These are phyloP conservation scores for Chromobotia macracanthus DNA, from an alignment of 2,797 vertebrate genomes.

Conservation along the genomic window DNA sequence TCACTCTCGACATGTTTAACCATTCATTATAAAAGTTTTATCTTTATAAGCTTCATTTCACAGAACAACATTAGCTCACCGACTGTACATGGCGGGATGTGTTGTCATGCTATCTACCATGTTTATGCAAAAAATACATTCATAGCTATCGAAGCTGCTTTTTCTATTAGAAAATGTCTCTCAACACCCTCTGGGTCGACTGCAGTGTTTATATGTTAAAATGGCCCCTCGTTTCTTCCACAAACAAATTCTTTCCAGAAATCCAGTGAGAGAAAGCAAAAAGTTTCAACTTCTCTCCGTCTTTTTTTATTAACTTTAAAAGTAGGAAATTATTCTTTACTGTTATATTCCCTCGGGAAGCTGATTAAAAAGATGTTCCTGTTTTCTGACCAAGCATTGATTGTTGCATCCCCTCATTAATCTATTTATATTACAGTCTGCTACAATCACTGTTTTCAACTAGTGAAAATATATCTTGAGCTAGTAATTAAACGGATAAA, in stretches of 20 bases:
- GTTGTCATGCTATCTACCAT: slow-evolving; percentile 36
- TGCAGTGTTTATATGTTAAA: not conserved
- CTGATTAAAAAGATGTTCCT: slow-evolving; percentile 31
- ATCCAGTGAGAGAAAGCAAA: not conserved
- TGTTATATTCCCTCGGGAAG: slow-evolving; percentile 17
- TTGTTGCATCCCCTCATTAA: slow-evolving; percentile 34
- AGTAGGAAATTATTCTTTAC: slow-evolving; percentile 25
- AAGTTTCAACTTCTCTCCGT: not conserved
- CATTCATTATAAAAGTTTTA: slow-evolving; percentile 37
- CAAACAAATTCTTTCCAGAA: not conserved
- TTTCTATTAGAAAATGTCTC: slow-evolving; percentile 5
- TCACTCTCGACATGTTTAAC: slow-evolving; percentile 37
- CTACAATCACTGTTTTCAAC: slow-evolving; percentile 26
- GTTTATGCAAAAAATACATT: slow-evolving; percentile 45
- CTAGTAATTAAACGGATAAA: slow-evolving; percentile 34
- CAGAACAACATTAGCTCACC: slow-evolving; percentile 41
- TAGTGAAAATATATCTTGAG: slow-evolving; percentile 12
- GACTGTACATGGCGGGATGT: slow-evolving; percentile 35
- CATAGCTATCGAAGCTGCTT: not conserved
- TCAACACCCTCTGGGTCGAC: not conserved
- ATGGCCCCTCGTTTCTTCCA: not conserved
- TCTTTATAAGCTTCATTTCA: slow-evolving; percentile 49
- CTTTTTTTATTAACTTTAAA: slow-evolving; percentile 2
- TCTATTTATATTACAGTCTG: slow-evolving; percentile 25
- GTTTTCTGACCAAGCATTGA: slow-evolving; percentile 23